phyloP scores from a whole-genome alignment of 2,113 vertebrate species.

The Silurus glanis region DNA sequence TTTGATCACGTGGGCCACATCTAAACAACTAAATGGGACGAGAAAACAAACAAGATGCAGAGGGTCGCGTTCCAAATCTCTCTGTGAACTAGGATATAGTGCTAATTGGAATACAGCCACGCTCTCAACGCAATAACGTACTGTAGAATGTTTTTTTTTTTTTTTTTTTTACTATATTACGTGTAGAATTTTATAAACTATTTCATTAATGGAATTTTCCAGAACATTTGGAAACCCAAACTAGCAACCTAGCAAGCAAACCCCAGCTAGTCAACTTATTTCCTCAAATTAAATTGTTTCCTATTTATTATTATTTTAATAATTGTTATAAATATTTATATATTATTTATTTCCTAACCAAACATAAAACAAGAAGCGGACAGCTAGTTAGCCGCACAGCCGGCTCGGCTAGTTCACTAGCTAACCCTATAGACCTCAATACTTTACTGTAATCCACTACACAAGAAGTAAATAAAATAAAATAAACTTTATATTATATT shows the following conservation, averaged over 20 bases:
- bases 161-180: too few species aligned
- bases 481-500: neutral
- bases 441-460: neutral
- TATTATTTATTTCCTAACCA: neutral
- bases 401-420: neutral
- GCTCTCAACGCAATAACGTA: too few species aligned
- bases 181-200: too few species aligned
- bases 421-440: constrained; percentile 8
- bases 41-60: neutral
- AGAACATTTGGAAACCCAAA: neutral
- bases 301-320: neutral
- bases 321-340: neutral
- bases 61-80: neutral
- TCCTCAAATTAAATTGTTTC: neutral
- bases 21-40: neutral
- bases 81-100: neutral
- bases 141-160: too few species aligned
- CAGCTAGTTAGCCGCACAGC: neutral
- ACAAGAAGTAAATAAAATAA: too few species aligned
- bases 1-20: constrained; percentile 2
- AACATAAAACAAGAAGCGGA: neutral
- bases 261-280: neutral
- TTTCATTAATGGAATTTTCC: too few species aligned
- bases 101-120: neutral
- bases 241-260: neutral